Evolutionary conservation across 2,888 invertebrate species (phyloP), one percentile per base, ranked within the genome.

Genomic region (Drosophila colorata): DNA sequence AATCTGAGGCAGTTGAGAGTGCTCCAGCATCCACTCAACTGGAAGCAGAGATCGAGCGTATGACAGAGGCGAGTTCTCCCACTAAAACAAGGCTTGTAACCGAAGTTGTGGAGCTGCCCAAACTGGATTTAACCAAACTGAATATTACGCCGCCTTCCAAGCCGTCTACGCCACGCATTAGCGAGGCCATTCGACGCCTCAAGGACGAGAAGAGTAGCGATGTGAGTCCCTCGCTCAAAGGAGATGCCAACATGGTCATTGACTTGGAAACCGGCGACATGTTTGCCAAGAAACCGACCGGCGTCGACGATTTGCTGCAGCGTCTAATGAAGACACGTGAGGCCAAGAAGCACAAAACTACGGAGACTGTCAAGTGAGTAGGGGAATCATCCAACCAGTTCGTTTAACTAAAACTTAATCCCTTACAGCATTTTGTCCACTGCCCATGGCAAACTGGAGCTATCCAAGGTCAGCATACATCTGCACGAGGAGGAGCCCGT

Each of bases 321-420:
- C 93, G 96, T 71, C 96, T 96, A 89, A 92, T 95, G 37, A 94
- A 95, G 87, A 96, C 97, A 80, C 93, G 95, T 0, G 93, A 93
- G 41, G 94, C 93, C 64, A 94, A 94, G 31, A 94, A 90, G 83
- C 92, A 71, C 92, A 94, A 90, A 91, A 94, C 83, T 93, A 94
- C 87, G 92, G 94, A 74, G 93, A 95, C 89, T 91, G 94, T 87
- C 6, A 88, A 81, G 91, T 91, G 53, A 74, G 76, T 67, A 51
- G 0, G 14, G 13, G 11, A 2, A 4, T 0, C 4, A 7, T 1
- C 2, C 5, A 38, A 25, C 1, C 13, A 44, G 4, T 16, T 41
- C 23, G 2, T 2, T 23, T 56, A 14, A 25, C 6, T 11, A 37
- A 53, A 14, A 9, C 16, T 11, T 6, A 7, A 20, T 35, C 4